A percentile compares a stretch with the other conserved stretches of the same genome.
phyloP scores from a whole-genome alignment of 2,888 invertebrate species.

The Drosophila austrosaltans region DNA sequence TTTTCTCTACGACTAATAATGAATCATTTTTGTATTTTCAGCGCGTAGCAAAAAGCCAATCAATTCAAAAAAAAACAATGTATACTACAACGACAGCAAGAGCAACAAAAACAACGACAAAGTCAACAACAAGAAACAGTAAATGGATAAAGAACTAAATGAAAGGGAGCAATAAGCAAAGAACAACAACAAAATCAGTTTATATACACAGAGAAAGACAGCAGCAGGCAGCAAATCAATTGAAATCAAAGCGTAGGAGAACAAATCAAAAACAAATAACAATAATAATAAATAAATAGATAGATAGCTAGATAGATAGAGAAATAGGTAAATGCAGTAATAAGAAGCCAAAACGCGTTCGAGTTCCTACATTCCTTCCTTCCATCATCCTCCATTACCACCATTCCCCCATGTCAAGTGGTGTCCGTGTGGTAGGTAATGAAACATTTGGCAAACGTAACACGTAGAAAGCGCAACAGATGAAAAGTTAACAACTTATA shows the following conservation, averaged over 20 bases:
- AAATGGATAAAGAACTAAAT: neutral
- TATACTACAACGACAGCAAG: constrained; percentile 10
- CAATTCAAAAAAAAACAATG: constrained; percentile 31
- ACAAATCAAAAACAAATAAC: constrained; percentile 6
- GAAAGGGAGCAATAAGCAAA: neutral
- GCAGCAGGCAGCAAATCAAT: neutral
- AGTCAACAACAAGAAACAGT: neutral
- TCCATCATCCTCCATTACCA: constrained; percentile 26
- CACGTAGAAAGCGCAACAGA: constrained; percentile 58
- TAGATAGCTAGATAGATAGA: neutral
- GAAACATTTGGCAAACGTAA: constrained; percentile 61
- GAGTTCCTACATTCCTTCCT: constrained; percentile 19
- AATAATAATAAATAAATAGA: neutral
- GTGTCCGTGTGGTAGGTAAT: constrained; percentile 54
- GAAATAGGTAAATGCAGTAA: constrained; percentile 1
- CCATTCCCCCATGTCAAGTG: constrained; percentile 33
- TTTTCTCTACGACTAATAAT: constrained; percentile 48
- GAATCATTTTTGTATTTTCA: constrained; percentile 69
- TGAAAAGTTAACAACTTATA: constrained; percentile 3
- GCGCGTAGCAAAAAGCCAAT: constrained; percentile 59
- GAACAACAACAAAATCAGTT: neutral
- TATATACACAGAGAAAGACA: neutral
- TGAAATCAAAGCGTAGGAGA: neutral
- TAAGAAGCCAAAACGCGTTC: constrained; percentile 25
- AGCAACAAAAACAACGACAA: constrained; percentile 9